Base-by-base conservation (phyloP, 1,140 invertebrate genomes). In the Zaprionus ghesquierei region DNA sequence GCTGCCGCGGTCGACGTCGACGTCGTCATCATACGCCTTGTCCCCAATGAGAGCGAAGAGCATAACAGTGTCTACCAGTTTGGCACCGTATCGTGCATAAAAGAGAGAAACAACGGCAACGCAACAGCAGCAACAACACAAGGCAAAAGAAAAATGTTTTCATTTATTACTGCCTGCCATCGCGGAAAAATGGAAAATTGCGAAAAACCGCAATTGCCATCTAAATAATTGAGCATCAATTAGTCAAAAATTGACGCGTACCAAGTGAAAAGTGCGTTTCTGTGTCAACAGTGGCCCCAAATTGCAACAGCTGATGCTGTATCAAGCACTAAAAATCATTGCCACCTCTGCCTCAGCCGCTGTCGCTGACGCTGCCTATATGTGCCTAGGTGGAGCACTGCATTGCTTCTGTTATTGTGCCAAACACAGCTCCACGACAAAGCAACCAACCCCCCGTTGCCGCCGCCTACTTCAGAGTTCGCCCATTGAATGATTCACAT, bases 401-500 rank as follows among this genome's bases (percentile, higher is more conserved):
- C 23, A 23, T 58, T 44, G 64, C 31, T 59, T 55, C 56, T 73
- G 82, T 82, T 77, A 78, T 77, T 81, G 81, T 77, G 66, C 63
- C 69, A 73, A 73, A 55, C 60, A 75, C 60, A 70, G 68, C 69
- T 64, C 59, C 35, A 75, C 46, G 54, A 33, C 46, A 65, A 59
- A 71, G 27, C 25, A 58, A 64, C 55, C 25, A 58, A 64, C 55
- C 73, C 77, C 66, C 63, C 44, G 55, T 64, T 63, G 29, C 69
- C 76, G 29, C 69, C 76, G 51, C 77, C 80, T 68, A 79, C 63
- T 69, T 60, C 69, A 53, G 64, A 53, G 75, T 54, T 66, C 75
- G 77, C 74, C 72, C 76, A 78, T 61, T 64, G 84, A 87, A 89
- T 87, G 84, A 87, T 87, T 89, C 84, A 87, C 84, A 87, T 72